Conservation (phyloP, 2,113 vertebrate species). For the western clawed frog (Xenopus tropicalis) region UCB_Xtro_10.0 CM004448.2:120962001-120962500, state of each 20-base stretch:
- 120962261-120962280: too few species aligned
- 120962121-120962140: constrained; percentile 8
- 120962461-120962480: too few species aligned
- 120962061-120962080: constrained; percentile 34
- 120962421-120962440: too few species aligned
- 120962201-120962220: background rate
- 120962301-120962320: too few species aligned
- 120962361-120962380: too few species aligned
- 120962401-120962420: too few species aligned
- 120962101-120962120: constrained; percentile 30
- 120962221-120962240: background rate
- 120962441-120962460: too few species aligned
- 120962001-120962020: constrained; percentile 19
- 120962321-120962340: too few species aligned
- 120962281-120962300: too few species aligned
- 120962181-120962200: background rate
- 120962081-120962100: constrained; percentile 20
- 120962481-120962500: too few species aligned
- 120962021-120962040: constrained; percentile 29
- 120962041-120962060: constrained; percentile 4
- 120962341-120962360: too few species aligned
- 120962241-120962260: constrained; percentile 4
- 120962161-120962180: constrained; percentile 26
- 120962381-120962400: too few species aligned
- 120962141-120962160: constrained; percentile 5